phyloP scores from a whole-genome alignment of 2,113 vertebrate species.

The Sturnus vulgaris region DNA sequence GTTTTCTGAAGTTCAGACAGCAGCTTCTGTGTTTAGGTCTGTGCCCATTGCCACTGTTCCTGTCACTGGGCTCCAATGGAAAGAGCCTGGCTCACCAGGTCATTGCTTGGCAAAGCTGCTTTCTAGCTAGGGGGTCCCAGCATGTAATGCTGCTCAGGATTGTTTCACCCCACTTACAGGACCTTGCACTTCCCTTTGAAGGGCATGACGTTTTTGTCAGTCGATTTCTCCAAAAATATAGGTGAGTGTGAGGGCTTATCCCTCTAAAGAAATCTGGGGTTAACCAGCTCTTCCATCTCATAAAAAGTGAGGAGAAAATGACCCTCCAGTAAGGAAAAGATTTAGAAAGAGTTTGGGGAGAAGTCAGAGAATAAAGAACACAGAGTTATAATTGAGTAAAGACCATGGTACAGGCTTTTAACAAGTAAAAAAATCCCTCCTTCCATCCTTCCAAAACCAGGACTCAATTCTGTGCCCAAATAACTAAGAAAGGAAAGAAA shows the following conservation, averaged over 20 bases:
- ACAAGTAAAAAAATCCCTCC: not conserved
- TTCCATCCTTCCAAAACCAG: not conserved
- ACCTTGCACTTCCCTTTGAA: not conserved
- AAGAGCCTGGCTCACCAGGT: not conserved
- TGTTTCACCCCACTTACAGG: not conserved
- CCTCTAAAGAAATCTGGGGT: not conserved
- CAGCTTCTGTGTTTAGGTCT: not conserved
- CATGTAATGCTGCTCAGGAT: accelerated
- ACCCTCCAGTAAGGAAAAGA: not conserved
- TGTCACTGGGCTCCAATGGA: not conserved
- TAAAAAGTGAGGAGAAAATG: not conserved
- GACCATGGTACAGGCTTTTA: not conserved
- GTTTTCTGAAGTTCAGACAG: not conserved
- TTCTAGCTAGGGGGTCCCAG: not conserved
- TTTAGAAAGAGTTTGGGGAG: not conserved
- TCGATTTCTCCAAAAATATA: not conserved
- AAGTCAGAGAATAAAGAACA: not conserved
- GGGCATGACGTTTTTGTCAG: not conserved
- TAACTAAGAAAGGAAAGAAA: not conserved
- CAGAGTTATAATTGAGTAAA: not conserved
- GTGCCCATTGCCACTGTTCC: too few relatives aligned
- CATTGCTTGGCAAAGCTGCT: not conserved
- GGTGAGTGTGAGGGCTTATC: not conserved
- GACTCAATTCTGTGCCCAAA: not conserved
- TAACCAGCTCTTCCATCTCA: not conserved